Evolutionary conservation across 2,113 vertebrate genomes (phyloP), one percentile per base, ranked within the genome.

Genomic region (Saguinus imperator): DNA sequence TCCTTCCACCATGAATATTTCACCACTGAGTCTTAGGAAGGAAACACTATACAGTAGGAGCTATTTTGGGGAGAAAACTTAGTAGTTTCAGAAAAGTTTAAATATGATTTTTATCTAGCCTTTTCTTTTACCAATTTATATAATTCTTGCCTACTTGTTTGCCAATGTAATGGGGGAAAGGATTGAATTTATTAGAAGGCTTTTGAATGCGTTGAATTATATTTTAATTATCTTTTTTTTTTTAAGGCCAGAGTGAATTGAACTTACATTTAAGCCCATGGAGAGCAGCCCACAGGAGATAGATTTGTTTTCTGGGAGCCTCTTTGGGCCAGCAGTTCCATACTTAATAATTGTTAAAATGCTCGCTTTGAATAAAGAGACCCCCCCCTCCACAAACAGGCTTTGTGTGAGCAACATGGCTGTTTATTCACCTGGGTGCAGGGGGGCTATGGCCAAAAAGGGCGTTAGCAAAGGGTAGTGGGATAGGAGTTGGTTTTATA

Each of bases 141-240:
- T 25, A 82, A 27, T 82, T 86, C 16, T 23, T 80, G 10, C 85
- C 57, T 81, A 40, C 27, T 37, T 81, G 45, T 77, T 91, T 68
- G 43, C 17, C 52, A 29, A 12, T 50, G 11, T 81, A 21, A 35
- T 61, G 43, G 43, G 48, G 66, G 87, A 72, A 21, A 83, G 45
- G 45, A 27, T 35, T 68, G 57, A 87, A 66, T 55, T 95, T 57
- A 76, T 64, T 50, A 32, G 73, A 80, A 89, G 32, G 1, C 16
- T 79, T 93, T 85, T 85, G n/a, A 27, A 16, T 93, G 21, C 86
- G 45, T 45, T 52, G 13, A 25, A 43, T 81, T 93, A 45, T 81
- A 57, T 86, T 94, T 81, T 93, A 82, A 73, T 52, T 86, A 25
- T 97, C 45, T 86, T 89, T 82, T 29, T 58, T 14, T 58, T 29